phyloP scores from a whole-genome alignment of 2,888 invertebrate genomes.

The Pogonocherus hispidulus region DNA sequence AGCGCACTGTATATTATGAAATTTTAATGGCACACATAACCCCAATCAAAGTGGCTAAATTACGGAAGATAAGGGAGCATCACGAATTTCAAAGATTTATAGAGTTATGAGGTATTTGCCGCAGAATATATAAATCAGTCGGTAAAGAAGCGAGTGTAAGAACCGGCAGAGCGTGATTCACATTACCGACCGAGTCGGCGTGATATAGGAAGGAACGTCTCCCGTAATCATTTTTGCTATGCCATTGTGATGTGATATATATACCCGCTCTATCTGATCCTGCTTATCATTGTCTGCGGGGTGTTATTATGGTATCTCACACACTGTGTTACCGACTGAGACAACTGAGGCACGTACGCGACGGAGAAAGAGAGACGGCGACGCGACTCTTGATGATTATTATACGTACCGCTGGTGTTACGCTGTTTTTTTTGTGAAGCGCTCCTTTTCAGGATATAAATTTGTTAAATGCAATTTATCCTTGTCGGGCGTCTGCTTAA shows the following conservation, averaged over 20 bases:
- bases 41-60: conserved; percentile 31
- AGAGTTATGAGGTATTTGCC: conserved; percentile 63
- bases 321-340: conserved; percentile 43
- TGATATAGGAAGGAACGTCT: conserved; percentile 66
- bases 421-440: conserved; percentile 47
- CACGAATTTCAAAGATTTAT: conserved; percentile 55
- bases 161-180: conserved; percentile 67
- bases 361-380: conserved; percentile 46
- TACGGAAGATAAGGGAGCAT: conserved; percentile 37
- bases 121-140: conserved; percentile 60
- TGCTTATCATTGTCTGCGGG: conserved; percentile 60
- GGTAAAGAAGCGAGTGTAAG: conserved; percentile 62
- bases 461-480: conserved; percentile 57
- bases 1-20: not conserved
- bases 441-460: conserved; percentile 50
- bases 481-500: conserved; percentile 50
- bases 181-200: conserved; percentile 65
- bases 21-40: conserved; percentile 19
- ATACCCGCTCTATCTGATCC: conserved; percentile 60
- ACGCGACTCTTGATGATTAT: conserved; percentile 50
- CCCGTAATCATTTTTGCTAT: conserved; percentile 68
- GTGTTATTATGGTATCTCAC: conserved; percentile 59
- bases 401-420: conserved; percentile 44
- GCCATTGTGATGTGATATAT: conserved; percentile 69
- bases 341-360: conserved; percentile 41